These are phyloP conservation scores for Aelia acuminata DNA, from an alignment of 2,888 invertebrate species.

Conservation along the genomic window DNA sequence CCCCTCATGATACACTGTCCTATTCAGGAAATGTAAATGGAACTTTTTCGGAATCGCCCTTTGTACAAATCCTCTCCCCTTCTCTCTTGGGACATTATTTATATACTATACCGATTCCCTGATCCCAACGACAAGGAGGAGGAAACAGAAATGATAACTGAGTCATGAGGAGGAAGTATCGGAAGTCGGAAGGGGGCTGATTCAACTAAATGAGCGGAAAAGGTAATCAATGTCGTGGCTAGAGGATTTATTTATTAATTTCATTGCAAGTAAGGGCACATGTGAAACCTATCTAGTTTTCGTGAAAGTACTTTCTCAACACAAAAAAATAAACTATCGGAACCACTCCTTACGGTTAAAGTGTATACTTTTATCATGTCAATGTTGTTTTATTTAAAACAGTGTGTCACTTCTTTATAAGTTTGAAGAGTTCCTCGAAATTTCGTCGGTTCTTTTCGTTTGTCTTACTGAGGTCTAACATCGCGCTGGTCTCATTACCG, in stretches of 20 bases:
- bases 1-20: neutral
- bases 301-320: too few species aligned
- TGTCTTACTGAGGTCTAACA: too few species aligned
- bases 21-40: conserved; percentile 30
- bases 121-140: neutral
- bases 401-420: too few species aligned
- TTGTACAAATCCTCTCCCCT: neutral
- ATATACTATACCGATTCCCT: neutral
- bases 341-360: too few species aligned
- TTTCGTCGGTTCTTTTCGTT: too few species aligned
- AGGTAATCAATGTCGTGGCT: too few species aligned
- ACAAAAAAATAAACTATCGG: too few species aligned
- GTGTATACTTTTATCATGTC: too few species aligned
- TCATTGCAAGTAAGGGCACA: too few species aligned
- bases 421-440: too few species aligned
- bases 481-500: too few species aligned
- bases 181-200: neutral
- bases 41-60: neutral
- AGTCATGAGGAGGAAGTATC: conserved; percentile 3
- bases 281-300: neutral
- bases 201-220: neutral
- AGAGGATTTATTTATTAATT: neutral
- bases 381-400: too few species aligned
- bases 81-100: neutral
- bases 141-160: conserved; percentile 5